Conservation (phyloP, 2,797 vertebrate genomes). For the Spinibarbus caldwelli region DNA sequence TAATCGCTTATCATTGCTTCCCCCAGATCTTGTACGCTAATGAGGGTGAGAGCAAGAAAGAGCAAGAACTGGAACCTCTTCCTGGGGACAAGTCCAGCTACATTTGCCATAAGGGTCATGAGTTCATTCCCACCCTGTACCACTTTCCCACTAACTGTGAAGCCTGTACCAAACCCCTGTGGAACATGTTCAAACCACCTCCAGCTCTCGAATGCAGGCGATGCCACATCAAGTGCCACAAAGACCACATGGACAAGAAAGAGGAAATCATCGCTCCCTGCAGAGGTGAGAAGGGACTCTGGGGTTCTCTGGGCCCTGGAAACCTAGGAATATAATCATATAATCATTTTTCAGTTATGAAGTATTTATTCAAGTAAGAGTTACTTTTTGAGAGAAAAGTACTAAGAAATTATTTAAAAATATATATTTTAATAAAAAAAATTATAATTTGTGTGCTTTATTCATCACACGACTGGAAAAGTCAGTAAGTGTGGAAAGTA, state of each 20-base stretch:
- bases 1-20: neutral
- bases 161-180: constrained; percentile 88
- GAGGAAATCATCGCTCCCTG: constrained; percentile 89
- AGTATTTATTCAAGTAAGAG: neutral
- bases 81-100: constrained; percentile 89
- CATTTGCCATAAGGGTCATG: constrained; percentile 90
- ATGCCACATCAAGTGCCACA: constrained; percentile 91
- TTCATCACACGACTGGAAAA: no score
- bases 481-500: no score
- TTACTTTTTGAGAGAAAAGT: neutral
- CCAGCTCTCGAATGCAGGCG: constrained; percentile 87
- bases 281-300: constrained; percentile 76
- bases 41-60: constrained; percentile 91
- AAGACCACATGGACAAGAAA: constrained; percentile 90
- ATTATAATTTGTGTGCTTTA: no score
- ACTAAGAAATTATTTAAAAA: neutral
- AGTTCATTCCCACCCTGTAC: constrained; percentile 90
- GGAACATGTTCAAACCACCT: constrained; percentile 91
- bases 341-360: neutral
- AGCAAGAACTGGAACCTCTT: constrained; percentile 82
- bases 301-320: no score
- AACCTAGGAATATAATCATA: neutral
- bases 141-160: constrained; percentile 90
- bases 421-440: no score
- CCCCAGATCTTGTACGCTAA: constrained; percentile 87